Evolutionary conservation across 2,888 invertebrate genomes (phyloP).

Genomic region (Spilosoma lubricipeda): DNA sequence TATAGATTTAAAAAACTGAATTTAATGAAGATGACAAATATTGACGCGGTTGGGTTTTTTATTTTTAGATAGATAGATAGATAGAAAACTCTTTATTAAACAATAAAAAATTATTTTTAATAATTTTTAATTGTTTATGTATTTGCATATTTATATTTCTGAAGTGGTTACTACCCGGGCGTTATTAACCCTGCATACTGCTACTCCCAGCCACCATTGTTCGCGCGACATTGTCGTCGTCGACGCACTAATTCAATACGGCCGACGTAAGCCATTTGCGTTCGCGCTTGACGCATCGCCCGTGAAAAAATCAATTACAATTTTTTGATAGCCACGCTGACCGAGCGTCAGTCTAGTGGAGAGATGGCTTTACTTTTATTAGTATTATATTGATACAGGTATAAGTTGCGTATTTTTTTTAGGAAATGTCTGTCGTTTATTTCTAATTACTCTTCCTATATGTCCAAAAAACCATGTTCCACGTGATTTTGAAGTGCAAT

Average conservation of each 20-base stretch:
- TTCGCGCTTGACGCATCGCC: constrained; percentile 83
- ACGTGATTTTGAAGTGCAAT: no score
- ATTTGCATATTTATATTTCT: not conserved
- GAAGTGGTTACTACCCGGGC: not conserved
- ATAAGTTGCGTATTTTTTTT: not conserved
- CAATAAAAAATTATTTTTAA: no score
- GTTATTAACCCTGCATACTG: not conserved
- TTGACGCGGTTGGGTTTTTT: no score
- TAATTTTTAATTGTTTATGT: no score
- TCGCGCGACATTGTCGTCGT: constrained; percentile 69
- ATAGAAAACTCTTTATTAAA: no score
- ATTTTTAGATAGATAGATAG: no score
- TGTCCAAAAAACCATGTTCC: no score
- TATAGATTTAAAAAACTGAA: no score
- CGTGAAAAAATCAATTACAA: constrained; percentile 85
- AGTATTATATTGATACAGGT: not conserved
- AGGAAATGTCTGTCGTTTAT: not conserved
- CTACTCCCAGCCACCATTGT: constrained; percentile 59
- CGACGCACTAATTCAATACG: constrained; percentile 86
- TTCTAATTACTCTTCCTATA: not conserved
- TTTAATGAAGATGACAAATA: no score
- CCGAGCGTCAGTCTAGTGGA: constrained; percentile 52
- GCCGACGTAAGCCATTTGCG: constrained; percentile 85
- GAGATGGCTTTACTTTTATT: constrained; percentile 48
- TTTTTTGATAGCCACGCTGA: constrained; percentile 80